Evolutionary conservation across 2,113 vertebrate genomes (phyloP).

Genomic region (Scatophagus argus): DNA sequence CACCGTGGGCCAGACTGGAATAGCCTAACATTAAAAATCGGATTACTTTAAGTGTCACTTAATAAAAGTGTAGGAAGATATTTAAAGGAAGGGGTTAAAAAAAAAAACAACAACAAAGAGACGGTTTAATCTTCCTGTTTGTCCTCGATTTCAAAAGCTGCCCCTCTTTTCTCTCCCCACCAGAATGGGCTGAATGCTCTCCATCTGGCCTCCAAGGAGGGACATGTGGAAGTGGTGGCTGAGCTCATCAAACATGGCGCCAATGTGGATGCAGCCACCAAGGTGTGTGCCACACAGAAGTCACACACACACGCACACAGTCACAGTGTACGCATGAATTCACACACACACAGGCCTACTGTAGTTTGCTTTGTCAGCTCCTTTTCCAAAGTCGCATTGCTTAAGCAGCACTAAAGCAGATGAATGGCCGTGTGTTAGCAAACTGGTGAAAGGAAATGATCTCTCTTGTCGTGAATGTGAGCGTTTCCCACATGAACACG

Average conservation of each 20-base stretch:
- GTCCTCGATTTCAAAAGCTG: neutral
- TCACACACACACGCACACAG: neutral
- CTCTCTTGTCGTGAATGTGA: accelerated
- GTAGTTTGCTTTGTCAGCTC: constrained; percentile 58
- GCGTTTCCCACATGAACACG: neutral
- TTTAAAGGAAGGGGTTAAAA: neutral
- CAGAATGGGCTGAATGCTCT: constrained; percentile 98
- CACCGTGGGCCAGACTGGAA: too few relatives aligned
- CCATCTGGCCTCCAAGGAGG: constrained; percentile 98
- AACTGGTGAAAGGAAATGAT: constrained; percentile 1
- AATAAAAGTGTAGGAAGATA: neutral
- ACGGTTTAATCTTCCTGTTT: neutral
- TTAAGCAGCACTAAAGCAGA: constrained; percentile 38
- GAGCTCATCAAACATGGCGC: constrained; percentile 95
- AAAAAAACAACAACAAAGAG: neutral
- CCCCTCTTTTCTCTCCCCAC: neutral
- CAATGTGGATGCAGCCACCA: constrained; percentile 95
- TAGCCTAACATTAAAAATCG: neutral
- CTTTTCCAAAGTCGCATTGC: constrained; percentile 65
- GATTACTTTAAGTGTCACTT: neutral
- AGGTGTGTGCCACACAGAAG: constrained; percentile 84
- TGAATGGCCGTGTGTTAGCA: constrained; percentile 27
- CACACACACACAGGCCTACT: constrained; percentile 33
- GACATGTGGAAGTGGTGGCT: constrained; percentile 95
- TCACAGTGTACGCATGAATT: neutral